Base-by-base conservation (phyloP, 2,888 invertebrate genomes). In the Spodoptera exigua region DNA sequence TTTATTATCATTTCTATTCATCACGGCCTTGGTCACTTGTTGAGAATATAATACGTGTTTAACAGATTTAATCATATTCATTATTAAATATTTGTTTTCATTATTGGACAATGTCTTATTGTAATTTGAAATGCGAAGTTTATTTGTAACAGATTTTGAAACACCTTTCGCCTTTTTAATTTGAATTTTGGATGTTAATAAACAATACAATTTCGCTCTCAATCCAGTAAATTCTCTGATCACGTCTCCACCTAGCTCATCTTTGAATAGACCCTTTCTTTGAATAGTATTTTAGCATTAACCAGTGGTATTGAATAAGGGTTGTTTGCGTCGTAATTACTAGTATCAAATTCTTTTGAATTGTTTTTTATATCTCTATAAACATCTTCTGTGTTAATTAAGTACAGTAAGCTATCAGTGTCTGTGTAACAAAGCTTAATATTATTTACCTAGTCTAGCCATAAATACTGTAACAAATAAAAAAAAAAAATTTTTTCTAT, bases 221-320 rank as follows among this genome's bases (percentile, higher is more conserved):
- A 63, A 36, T 1, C 61, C 61, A 5, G 17, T 41, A 46, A 56
- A 61, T 56, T 61, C 56, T 4, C 35, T 41, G 14, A 61, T 61
- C n/a, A 61, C 18, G 16, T 61, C 52, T 11, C 61, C 61, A 17
- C 61, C 56, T 11, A 61, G 11, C 34, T 61, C 61, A 37, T 56
- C 61, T 47, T 61, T 61, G 36, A 61, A 61, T 11, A 56, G 14
- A 11, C 56, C 61, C n/a, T n/a, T n/a, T n/a, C n/a, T n/a, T n/a
- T n/a, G n/a, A n/a, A n/a, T 18, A 51, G 57, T 11, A 61, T 11
- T 32, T 57, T 51, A 7, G 16, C 44, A 14, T 51, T 49, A 4
- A 44, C 32, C n/a, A 2, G n/a, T 3, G 57, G 49, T 49, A 57
- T 47, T 36, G 1, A 37, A 37, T 47, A 37, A n/a, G 36, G 36